Percentiles rank a stretch among this genome's conserved stretches.
Conservation (phyloP, 2,113 vertebrate species). For the Amia ocellicauda region DNA sequence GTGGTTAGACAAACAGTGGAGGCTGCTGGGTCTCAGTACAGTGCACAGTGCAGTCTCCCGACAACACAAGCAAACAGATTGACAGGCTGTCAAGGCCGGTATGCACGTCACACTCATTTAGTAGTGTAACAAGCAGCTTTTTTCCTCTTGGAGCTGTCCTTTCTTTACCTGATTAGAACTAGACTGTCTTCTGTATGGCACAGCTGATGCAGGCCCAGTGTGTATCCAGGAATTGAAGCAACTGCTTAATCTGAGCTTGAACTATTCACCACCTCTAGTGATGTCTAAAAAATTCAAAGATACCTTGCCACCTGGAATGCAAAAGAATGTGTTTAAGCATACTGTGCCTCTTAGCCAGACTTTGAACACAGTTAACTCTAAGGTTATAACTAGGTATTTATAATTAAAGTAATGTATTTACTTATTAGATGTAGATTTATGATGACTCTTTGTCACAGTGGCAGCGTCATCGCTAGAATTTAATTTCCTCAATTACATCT, state of each 20-base stretch:
- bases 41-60: slow-evolving; percentile 40
- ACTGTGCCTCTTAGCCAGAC: too few relatives aligned
- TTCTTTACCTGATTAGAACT: neutral
- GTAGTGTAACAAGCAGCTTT: neutral
- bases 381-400: neutral
- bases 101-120: slow-evolving; percentile 26
- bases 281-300: too few relatives aligned
- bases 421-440: too few relatives aligned
- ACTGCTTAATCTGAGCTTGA: too few relatives aligned
- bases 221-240: too few relatives aligned
- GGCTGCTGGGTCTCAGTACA: slow-evolving; percentile 52
- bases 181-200: neutral
- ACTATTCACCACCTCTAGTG: too few relatives aligned
- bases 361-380: neutral
- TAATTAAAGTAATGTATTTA: neutral
- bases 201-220: too few relatives aligned
- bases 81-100: slow-evolving; percentile 47
- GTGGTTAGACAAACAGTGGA: slow-evolving; percentile 69
- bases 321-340: too few relatives aligned
- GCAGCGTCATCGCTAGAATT: too few relatives aligned
- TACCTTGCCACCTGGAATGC: too few relatives aligned
- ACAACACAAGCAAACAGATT: slow-evolving; percentile 61
- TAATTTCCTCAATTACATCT: too few relatives aligned
- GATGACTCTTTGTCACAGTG: too few relatives aligned
- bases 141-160: neutral